Conservation (phyloP, 1,140 invertebrate genomes). For the Aricia agestis region DNA sequence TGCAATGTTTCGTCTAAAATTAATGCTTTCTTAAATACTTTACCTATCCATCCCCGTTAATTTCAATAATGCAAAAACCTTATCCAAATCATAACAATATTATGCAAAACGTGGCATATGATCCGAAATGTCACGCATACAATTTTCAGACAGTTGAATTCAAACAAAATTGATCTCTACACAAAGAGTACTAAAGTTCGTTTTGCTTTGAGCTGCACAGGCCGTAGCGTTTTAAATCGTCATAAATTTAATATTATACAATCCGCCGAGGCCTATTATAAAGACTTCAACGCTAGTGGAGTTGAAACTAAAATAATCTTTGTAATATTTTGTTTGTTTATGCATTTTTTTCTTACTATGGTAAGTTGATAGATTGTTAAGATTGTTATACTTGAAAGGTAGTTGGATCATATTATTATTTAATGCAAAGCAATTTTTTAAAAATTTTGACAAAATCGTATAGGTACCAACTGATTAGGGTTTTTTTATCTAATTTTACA, state of each 20-base stretch:
- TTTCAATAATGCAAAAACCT: not conserved
- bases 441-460: too few species aligned
- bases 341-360: not conserved
- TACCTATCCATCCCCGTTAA: not conserved
- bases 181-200: not conserved
- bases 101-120: not conserved
- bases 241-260: conserved; percentile 12
- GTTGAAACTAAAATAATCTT: not conserved
- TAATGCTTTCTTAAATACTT: too few species aligned
- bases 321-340: not conserved
- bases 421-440: too few species aligned
- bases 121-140: not conserved
- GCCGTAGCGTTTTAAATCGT: conserved; percentile 7
- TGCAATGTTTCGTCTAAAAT: too few species aligned
- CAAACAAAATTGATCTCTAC: not conserved
- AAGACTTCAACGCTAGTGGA: conserved; percentile 53
- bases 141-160: not conserved
- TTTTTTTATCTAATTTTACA: too few species aligned
- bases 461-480: too few species aligned
- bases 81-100: too few species aligned
- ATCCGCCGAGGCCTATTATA: conserved; percentile 34
- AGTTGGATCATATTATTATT: too few species aligned
- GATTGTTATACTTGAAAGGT: too few species aligned
- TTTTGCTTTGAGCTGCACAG: not conserved
- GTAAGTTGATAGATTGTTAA: too few species aligned